These are phyloP conservation scores for Cepaea nemoralis DNA, from an alignment of 1,140 invertebrate species.

Conservation along the genomic window DNA sequence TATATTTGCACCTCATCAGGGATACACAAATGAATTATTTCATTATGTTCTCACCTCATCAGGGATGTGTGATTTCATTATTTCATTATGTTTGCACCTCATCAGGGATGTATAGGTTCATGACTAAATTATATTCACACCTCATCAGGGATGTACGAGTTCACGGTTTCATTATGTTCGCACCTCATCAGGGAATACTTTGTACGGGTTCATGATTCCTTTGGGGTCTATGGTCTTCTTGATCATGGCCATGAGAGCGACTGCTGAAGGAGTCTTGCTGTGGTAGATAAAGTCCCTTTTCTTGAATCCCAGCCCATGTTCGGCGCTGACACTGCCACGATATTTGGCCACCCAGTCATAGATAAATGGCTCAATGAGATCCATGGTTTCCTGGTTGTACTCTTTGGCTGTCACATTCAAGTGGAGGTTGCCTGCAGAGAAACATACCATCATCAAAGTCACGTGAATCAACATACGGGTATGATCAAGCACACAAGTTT, in stretches of 20 bases:
- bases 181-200: slow-evolving; percentile 75
- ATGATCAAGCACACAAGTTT: no score
- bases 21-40: no score
- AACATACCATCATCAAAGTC: no score
- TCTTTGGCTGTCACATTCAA: slow-evolving; percentile 84
- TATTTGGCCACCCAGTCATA: slow-evolving; percentile 87
- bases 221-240: slow-evolving; percentile 92
- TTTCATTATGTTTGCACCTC: no score
- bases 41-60: no score
- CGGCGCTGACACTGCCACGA: slow-evolving; percentile 92
- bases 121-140: no score
- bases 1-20: no score
- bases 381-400: slow-evolving; percentile 80
- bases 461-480: no score
- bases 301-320: slow-evolving; percentile 87
- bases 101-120: no score
- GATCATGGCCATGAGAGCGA: slow-evolving; percentile 85
- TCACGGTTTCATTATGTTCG: neutral
- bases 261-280: slow-evolving; percentile 83
- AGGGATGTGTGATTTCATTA: no score
- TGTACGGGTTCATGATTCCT: slow-evolving; percentile 95
- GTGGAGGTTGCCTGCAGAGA: slow-evolving; percentile 85
- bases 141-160: no score
- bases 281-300: slow-evolving; percentile 89
- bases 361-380: slow-evolving; percentile 88